Base-by-base conservation (phyloP, 2,888 invertebrate species). In the Lasioglossum marginatum region DNA sequence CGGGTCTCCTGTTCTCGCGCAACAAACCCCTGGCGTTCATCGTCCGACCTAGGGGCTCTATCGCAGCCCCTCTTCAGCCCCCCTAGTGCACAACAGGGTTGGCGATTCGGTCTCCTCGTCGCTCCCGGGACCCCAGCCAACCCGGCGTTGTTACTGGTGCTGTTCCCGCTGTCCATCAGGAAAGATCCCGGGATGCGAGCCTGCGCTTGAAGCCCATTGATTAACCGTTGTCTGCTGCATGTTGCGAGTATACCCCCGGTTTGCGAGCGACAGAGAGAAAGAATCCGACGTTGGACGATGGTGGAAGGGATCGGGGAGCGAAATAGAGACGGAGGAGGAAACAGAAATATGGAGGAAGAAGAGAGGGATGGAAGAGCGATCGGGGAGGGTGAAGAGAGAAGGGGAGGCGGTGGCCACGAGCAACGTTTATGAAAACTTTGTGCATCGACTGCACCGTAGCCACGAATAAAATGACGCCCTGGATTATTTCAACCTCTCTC, bases 181-280 rank as follows among this genome's bases (percentile, higher is more conserved):
- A 92, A 94, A 93, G 93, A 94, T 94, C 90, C 92, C 89, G 91
- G 88, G 88, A 89, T 90, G 89, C 92, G 91, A 91, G 93, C 92
- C 92, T 94, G 94, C 93, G 94, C 93, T 94, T 94, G 94, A 93
- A 94, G 93, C 93, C 92, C 94, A 94, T 94, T 94, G 94, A 95
- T 95, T 95, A 94, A 94, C 93, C 93, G 94, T 94, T 94, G 94
- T 93, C 92, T 93, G 91, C 89, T 88, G 91, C 92, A 93, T 91
- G 90, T 88, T 91, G 92, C 90, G 82, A 86, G 82, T 48, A 48
- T 80, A 77, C 78, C 75, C 79, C 75, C 71, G 45, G 45, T 72
- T 23, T 2, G 71, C 68, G 77, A 81, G 79, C 74, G 82, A 86
- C 79, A 80, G 81, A 86, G 81, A 82, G 81, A 52, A 70, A 75